Percentiles rank a stretch among this genome's conserved stretches.
Evolutionary conservation across 2,888 invertebrate species (phyloP).

Genomic region (Metalampra italica): DNA sequence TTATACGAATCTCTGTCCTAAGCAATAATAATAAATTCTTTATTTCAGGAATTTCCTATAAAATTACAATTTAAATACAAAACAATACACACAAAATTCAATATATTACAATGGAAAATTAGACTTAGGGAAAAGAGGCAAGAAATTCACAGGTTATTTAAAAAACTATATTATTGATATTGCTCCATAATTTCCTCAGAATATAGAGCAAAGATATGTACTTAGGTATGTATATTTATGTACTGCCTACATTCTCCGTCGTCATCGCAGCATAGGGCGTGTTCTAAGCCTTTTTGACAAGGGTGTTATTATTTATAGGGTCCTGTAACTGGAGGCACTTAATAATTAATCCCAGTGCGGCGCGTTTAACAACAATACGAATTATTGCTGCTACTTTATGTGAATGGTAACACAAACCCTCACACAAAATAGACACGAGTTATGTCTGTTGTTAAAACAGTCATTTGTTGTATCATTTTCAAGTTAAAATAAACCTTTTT

Average conservation of each 20-base stretch:
- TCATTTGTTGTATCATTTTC: background rate
- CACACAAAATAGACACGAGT: background rate
- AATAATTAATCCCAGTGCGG: conserved; percentile 40
- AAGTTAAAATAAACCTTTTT: too few species aligned
- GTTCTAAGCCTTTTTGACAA: conserved; percentile 53
- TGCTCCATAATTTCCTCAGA: too few species aligned
- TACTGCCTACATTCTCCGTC: conserved; percentile 10
- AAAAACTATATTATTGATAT: too few species aligned
- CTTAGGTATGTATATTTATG: background rate
- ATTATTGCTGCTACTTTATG: conserved; percentile 13
- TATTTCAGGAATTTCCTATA: too few species aligned
- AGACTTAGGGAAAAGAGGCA: too few species aligned
- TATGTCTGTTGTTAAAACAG: conserved; percentile 6
- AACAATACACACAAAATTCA: too few species aligned
- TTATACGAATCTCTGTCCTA: too few species aligned
- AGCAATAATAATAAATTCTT: too few species aligned
- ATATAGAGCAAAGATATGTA: background rate
- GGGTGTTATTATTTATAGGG: conserved; percentile 59
- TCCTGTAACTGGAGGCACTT: conserved; percentile 34
- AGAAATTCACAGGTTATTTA: too few species aligned
- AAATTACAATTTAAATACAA: too few species aligned
- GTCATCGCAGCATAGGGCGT: conserved; percentile 1
- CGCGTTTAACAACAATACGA: conserved; percentile 27
- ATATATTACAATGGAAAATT: too few species aligned
- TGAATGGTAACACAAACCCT: conserved; percentile 6